Conservation (phyloP, 2,113 vertebrate genomes). For the Oncorhynchus masou region DNA sequence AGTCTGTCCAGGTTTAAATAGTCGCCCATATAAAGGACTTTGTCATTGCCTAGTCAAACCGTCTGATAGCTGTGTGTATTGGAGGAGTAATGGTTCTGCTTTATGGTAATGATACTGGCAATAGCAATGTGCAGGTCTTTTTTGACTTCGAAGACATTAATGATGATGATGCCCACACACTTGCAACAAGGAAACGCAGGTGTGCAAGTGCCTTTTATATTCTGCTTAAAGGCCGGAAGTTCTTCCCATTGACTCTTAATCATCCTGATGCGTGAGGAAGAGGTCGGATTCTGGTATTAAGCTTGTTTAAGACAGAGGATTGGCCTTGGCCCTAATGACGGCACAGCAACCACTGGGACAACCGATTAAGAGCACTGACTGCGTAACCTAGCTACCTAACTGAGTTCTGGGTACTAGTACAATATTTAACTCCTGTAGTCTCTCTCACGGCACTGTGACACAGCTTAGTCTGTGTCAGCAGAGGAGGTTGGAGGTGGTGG, state of each 20-base stretch:
- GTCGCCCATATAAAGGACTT: background rate
- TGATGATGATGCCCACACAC: too few species aligned
- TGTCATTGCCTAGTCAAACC: too few species aligned
- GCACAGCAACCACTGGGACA: background rate
- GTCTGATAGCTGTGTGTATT: conserved; percentile 3
- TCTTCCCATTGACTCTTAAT: background rate
- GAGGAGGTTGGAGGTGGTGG: background rate
- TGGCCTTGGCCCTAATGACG: background rate
- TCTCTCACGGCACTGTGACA: background rate
- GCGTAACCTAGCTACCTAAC: conserved; percentile 15
- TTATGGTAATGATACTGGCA: background rate
- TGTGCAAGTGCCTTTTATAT: background rate
- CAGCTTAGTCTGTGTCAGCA: background rate
- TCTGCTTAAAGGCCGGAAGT: background rate
- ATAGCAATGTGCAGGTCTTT: too few species aligned
- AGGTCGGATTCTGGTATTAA: conserved; percentile 9
- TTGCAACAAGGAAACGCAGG: too few species aligned
- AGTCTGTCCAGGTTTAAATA: background rate
- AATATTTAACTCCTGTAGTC: background rate
- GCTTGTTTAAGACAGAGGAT: conserved; percentile 6
- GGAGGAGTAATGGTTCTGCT: background rate
- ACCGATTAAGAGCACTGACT: background rate
- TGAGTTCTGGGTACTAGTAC: background rate
- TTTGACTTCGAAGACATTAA: too few species aligned
- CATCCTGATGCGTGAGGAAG: background rate